Evolutionary conservation across 2,888 invertebrate genomes (phyloP), one percentile per base, ranked within the genome.

Genomic region (Bembecia ichneumoniformis): DNA sequence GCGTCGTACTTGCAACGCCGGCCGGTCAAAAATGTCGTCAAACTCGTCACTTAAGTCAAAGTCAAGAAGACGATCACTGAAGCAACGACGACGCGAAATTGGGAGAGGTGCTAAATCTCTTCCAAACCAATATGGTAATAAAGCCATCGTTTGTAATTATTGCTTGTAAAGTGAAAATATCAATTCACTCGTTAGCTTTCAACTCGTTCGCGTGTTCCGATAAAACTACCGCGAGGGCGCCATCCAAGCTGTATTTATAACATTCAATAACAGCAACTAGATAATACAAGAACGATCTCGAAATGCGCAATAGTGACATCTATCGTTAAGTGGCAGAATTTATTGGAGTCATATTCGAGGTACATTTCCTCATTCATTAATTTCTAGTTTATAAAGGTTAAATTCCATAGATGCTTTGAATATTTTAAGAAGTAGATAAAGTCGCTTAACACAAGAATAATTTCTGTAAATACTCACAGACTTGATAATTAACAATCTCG

Each of bases 11-110:
- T 75, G 58, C 0, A 74, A 47, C 0, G 65, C 44, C 0, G 86
- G 80, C 0, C 72, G 75, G 13, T 80, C 74, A 15, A 87, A 64
- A 1, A 81, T 59, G 15, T 81, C 82, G 0, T 64, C 57, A 3
- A 82, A 52, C 46, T 88, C 87, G 9, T 83, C 82, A 0, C 77
- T 62, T 14, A 88, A 55, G 58, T 80, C 77, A 43, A 84, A 43
- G 1, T 77, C 87, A 52, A 87, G 82, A 0, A 83, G 71, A 47
- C 80, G 82, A 54, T 87, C 77, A 0, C 70, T 68, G 2, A 80
- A 58, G 10, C 81, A 72, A 16, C 75, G 68, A 1, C 79, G 82
- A 40, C 75, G 68, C 28, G 28, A 28, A 28, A 28, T 9, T 28
- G 28, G 28, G 7, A 28, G 28, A 28, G 28, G 7, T 28, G 28